Percentiles rank a stretch among this genome's conserved stretches.
These are phyloP conservation scores for Orchesella flavescens DNA, from an alignment of 2,888 invertebrate species.

Conservation along the genomic window DNA sequence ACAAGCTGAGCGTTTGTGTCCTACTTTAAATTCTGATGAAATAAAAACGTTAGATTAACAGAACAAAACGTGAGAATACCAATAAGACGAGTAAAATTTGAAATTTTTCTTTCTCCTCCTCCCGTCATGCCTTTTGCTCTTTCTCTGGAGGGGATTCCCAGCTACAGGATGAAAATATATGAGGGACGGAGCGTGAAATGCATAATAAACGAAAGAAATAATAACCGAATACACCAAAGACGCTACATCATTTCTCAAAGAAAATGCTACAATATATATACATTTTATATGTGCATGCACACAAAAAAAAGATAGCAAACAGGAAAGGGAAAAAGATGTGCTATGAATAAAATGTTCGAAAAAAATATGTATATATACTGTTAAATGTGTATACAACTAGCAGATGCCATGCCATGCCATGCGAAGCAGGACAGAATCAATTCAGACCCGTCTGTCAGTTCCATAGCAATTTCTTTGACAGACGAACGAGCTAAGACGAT, in stretches of 20 bases:
- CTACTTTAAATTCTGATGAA: constrained; percentile 48
- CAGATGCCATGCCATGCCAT: constrained; percentile 50
- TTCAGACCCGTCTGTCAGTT: constrained; percentile 64
- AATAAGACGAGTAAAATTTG: constrained; percentile 13
- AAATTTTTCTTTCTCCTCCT: constrained; percentile 12
- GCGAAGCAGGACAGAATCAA: constrained; percentile 65
- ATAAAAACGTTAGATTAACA: constrained; percentile 50
- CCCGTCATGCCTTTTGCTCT: constrained; percentile 9
- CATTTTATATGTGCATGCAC: neutral
- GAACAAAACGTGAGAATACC: constrained; percentile 48
- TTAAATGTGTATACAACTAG: neutral
- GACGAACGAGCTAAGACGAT: constrained; percentile 63
- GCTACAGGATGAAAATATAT: constrained; percentile 27
- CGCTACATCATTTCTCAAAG: constrained; percentile 15
- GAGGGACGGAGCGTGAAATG: constrained; percentile 53
- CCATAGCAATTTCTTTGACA: constrained; percentile 65
- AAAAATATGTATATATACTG: neutral
- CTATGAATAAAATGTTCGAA: too few relatives aligned
- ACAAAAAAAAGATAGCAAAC: neutral
- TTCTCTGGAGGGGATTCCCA: constrained; percentile 20
- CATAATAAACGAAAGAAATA: constrained; percentile 55
- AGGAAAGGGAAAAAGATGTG: too few relatives aligned
- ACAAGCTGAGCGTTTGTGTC: neutral
- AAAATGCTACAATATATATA: neutral
- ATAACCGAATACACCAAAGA: constrained; percentile 28